Evolutionary conservation across 2,113 vertebrate genomes (phyloP).

Genomic region (Crotalus horridus): DNA sequence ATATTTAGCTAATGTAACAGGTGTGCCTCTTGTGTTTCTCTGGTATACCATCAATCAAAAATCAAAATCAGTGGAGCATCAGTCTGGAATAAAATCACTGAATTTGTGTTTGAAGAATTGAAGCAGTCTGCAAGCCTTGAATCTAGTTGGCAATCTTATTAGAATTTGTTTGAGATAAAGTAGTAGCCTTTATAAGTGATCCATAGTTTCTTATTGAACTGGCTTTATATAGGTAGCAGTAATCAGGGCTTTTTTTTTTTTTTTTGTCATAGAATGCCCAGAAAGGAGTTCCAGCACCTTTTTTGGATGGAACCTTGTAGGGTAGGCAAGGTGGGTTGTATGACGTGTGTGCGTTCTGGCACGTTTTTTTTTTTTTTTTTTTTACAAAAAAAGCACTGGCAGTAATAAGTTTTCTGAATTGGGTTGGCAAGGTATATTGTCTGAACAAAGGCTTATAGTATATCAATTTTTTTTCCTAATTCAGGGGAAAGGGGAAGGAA

Average conservation of each 20-base stretch:
- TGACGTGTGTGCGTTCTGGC: no score
- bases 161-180: neutral
- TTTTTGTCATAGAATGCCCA: no score
- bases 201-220: neutral
- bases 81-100: constrained; percentile 1
- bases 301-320: no score
- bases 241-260: no score
- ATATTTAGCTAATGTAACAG: constrained; percentile 1
- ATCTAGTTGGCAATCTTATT: neutral
- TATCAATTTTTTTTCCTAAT: neutral
- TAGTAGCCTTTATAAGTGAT: neutral
- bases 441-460: neutral
- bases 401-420: neutral
- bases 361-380: no score
- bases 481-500: neutral
- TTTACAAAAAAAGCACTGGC: no score
- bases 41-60: neutral
- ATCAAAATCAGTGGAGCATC: constrained; percentile 17
- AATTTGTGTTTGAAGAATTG: neutral
- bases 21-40: neutral
- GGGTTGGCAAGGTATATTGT: neutral
- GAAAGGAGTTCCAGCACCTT: no score
- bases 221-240: neutral
- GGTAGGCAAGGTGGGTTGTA: no score
- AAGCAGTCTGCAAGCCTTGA: neutral